Percentiles rank a stretch among this genome's conserved stretches.
phyloP scores from a whole-genome alignment of 2,113 vertebrate species.

The Semicossyphus pulcher region DNA sequence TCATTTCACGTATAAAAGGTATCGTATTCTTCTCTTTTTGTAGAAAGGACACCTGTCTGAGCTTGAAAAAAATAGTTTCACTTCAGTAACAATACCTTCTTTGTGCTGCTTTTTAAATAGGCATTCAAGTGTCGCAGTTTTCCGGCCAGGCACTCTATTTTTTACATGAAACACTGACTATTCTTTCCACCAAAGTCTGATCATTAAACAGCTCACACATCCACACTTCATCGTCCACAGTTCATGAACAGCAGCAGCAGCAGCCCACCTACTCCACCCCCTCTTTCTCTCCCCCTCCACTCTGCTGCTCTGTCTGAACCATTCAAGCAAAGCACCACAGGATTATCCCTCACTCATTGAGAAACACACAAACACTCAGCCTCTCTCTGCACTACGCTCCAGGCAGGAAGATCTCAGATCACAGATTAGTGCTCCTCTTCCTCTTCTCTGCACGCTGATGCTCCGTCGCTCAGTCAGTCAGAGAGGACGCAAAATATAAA shows the following conservation, averaged over 20 bases:
- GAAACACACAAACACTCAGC: constrained; percentile 40
- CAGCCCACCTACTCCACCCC: constrained; percentile 6
- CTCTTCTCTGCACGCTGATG: constrained; percentile 28
- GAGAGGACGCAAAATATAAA: constrained; percentile 28
- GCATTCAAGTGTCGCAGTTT: background rate
- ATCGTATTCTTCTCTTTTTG: background rate
- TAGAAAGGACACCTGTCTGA: background rate
- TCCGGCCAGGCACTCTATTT: no score
- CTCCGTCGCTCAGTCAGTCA: constrained; percentile 21
- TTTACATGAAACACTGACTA: background rate
- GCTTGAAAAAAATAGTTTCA: background rate
- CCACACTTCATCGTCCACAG: constrained; percentile 9
- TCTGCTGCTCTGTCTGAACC: constrained; percentile 57
- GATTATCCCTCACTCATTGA: constrained; percentile 60
- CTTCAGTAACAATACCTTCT: background rate
- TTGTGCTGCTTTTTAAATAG: background rate
- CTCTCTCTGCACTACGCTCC: constrained; percentile 15
- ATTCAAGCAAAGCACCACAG: constrained; percentile 65
- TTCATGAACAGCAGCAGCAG: constrained; percentile 1
- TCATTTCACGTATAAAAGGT: background rate
- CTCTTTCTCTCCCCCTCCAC: constrained; percentile 6
- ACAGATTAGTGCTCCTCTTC: constrained; percentile 40
- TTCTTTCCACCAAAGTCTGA: background rate
- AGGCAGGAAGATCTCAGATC: constrained; percentile 39
- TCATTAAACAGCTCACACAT: background rate